These are phyloP conservation scores for Chunga burmeisteri DNA, from an alignment of 2,113 vertebrate genomes.

Conservation along the genomic window DNA sequence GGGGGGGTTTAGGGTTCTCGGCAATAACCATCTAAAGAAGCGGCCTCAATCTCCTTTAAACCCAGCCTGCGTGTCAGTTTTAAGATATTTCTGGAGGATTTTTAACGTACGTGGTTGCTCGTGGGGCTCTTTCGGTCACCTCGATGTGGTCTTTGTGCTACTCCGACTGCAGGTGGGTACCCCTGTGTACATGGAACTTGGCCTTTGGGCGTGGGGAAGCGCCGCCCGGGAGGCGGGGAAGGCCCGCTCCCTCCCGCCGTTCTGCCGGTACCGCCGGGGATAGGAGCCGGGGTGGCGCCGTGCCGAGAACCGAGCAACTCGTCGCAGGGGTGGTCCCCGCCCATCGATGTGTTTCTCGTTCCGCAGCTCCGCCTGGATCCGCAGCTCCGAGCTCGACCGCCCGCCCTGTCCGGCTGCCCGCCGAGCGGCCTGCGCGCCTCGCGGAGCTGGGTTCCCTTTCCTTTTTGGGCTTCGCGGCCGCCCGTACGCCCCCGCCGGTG, in stretches of 20 bases:
- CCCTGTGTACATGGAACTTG: accelerated
- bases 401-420: background rate
- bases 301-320: background rate
- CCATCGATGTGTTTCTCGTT: background rate
- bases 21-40: accelerated
- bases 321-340: accelerated
- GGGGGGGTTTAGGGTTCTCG: background rate
- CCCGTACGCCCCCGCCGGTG: background rate
- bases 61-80: accelerated
- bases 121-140: accelerated
- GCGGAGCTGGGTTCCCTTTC: too few species aligned
- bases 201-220: background rate
- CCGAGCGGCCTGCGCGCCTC: too few species aligned
- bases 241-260: background rate
- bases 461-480: background rate
- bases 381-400: background rate
- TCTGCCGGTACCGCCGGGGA: too few species aligned
- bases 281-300: too few species aligned
- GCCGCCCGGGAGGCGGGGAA: background rate
- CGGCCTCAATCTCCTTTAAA: accelerated
- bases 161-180: background rate
- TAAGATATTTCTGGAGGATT: accelerated
- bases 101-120: accelerated
- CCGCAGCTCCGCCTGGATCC: background rate
- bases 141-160: accelerated